phyloP scores from a whole-genome alignment of 2,797 vertebrate genomes.

The Cossypha heuglini region DNA sequence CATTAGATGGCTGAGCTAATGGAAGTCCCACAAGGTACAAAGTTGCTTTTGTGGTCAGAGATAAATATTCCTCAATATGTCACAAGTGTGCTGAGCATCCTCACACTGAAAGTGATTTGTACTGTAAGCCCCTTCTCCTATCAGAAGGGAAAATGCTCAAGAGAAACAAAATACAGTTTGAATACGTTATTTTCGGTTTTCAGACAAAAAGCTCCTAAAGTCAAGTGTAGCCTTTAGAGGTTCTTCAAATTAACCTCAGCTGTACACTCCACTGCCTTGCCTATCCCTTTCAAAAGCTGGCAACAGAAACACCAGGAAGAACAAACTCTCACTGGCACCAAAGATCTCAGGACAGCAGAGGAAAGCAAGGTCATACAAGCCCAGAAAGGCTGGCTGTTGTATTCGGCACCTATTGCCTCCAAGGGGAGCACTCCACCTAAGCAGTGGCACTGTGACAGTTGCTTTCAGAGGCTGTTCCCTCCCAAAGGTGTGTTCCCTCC shows the following conservation, averaged over 20 bases:
- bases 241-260: not conserved
- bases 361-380: not conserved
- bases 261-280: not conserved
- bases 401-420: not conserved
- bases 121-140: not conserved
- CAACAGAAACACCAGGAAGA: not conserved
- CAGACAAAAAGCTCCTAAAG: not conserved
- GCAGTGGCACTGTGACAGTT: not conserved
- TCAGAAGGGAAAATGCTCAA: not conserved
- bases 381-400: not conserved
- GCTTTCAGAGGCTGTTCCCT: not conserved
- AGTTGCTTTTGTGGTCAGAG: not conserved
- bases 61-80: not conserved
- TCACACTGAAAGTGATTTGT: not conserved
- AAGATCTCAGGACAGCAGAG: not conserved
- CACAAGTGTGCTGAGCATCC: not conserved
- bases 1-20: not conserved
- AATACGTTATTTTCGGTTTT: not conserved
- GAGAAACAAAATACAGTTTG: not conserved
- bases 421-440: not conserved
- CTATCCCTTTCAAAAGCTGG: not conserved
- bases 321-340: not conserved
- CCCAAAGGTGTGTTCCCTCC: not conserved
- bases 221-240: not conserved
- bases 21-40: not conserved